Percentiles rank a stretch among this genome's conserved stretches.
phyloP scores from a whole-genome alignment of 2,888 invertebrate genomes.

The Aspidiotus rigidus region DNA sequence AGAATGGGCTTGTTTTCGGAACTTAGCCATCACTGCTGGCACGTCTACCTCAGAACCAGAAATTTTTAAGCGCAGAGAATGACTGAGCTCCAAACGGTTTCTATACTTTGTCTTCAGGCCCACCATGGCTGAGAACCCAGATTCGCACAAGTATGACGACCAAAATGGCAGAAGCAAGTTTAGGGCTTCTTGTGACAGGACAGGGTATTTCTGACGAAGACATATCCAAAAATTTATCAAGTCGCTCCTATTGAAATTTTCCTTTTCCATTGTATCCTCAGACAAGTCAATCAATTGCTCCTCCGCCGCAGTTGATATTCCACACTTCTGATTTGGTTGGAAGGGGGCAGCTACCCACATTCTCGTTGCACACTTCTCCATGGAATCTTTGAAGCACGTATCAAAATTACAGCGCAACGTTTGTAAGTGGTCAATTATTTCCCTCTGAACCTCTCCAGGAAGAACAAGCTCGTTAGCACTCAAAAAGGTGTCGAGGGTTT shows the following conservation, averaged over 20 bases:
- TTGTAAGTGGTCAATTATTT: too few relatives aligned
- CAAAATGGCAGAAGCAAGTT: neutral
- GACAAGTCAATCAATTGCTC: neutral
- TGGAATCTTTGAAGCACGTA: too few relatives aligned
- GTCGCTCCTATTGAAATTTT: neutral
- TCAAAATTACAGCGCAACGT: too few relatives aligned
- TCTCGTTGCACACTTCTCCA: neutral
- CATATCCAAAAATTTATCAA: neutral
- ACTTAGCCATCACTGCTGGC: neutral
- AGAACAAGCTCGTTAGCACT: too few relatives aligned
- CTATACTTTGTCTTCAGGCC: conserved; percentile 2
- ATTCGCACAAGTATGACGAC: neutral
- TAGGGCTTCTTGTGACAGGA: too few relatives aligned
- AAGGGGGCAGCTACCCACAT: neutral
- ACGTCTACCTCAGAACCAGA: conserved; percentile 4
- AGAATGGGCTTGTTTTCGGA: conserved; percentile 2
- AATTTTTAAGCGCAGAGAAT: neutral
- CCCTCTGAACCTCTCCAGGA: too few relatives aligned
- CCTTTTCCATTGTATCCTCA: neutral
- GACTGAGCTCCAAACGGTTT: conserved; percentile 2
- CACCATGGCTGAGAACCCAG: conserved; percentile 2
- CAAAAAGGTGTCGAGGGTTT: too few relatives aligned
- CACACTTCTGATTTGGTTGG: neutral
- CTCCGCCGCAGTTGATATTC: conserved; percentile 3
- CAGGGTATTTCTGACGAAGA: too few relatives aligned